Base-by-base conservation (phyloP, 2,797 vertebrate species). In the Ispidina picta region DNA sequence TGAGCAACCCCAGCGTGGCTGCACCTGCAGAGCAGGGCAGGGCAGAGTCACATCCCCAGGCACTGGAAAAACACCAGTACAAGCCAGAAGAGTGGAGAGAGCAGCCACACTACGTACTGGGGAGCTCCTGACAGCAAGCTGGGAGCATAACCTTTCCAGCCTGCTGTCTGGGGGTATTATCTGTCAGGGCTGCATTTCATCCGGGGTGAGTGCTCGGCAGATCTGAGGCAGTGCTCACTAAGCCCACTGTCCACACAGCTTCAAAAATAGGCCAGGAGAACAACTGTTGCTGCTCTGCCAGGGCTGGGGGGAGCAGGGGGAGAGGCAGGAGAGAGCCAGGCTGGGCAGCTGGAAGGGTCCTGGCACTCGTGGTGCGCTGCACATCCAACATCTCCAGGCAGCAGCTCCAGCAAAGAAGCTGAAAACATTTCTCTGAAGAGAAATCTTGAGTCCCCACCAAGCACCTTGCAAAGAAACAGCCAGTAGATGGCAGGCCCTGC, bases 401-500 rank as follows among this genome's bases (percentile, higher is more conserved):
- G 58, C 1, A 37, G 23, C 41, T n/a, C 37, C 2, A 3, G 28
- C 6, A 2, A 29, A 39, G 2, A 59, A 15, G 62, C 29, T 9
- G 15, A 23, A 41, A 26, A 31, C 49, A 3, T 41, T 55, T 12
- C 43, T 37, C 43, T 1, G 15, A 31, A 12, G 41, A 22, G 22
- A 39, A 39, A 39, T 39, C 37, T 39, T 6, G 44, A 39, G 70
- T 28, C 17, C 37, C 31, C 19, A 5, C 2, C 1, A 63, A n/a
- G 1, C 51, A 48, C 60, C 69, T 74, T 81, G 68, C 43, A 56
- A 63, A 63, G 10, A 10, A 73, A 14, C 31, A 68, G 9, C 95
- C 94, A 88, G 95, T 76, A 97, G 95, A 89, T 96, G 96, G 96
- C 96, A 97, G 96, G 74, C 74, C 94, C 94, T 95, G 95, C 84